phyloP scores from a whole-genome alignment of 2,113 vertebrate species.

The Pomatorhinus ruficollis region DNA sequence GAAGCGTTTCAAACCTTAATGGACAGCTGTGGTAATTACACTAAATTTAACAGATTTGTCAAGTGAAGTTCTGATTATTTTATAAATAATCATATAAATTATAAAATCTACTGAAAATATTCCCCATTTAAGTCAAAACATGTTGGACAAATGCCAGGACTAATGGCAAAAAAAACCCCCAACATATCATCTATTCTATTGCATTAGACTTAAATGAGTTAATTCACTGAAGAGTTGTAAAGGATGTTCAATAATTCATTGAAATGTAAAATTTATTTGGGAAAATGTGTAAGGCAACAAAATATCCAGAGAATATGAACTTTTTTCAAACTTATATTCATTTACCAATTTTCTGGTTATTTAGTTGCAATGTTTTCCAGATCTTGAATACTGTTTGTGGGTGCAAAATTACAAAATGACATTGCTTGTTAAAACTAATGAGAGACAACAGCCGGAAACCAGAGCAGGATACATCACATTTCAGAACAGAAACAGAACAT shows the following conservation, averaged over 20 bases:
- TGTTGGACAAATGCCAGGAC: background rate
- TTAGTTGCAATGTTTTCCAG: background rate
- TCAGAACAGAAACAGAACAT: background rate
- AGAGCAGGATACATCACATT: background rate
- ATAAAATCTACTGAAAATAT: background rate
- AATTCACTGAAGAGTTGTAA: background rate
- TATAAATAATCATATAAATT: background rate
- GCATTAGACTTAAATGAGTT: background rate
- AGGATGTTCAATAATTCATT: background rate
- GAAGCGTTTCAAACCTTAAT: background rate
- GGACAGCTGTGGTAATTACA: background rate
- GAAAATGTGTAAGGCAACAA: background rate
- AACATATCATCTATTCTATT: background rate
- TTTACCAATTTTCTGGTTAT: background rate
- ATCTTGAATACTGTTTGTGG: background rate
- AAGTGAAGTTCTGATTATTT: background rate
- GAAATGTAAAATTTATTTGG: background rate
- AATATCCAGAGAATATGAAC: background rate
- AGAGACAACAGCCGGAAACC: background rate
- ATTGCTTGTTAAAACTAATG: background rate
- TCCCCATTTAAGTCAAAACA: background rate
- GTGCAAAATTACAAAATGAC: background rate
- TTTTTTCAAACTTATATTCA: background rate
- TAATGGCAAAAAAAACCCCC: background rate
- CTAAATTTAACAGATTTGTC: background rate